Evolutionary conservation across 2,797 vertebrate genomes (phyloP).

Genomic region (Micromesistius poutassou): DNA sequence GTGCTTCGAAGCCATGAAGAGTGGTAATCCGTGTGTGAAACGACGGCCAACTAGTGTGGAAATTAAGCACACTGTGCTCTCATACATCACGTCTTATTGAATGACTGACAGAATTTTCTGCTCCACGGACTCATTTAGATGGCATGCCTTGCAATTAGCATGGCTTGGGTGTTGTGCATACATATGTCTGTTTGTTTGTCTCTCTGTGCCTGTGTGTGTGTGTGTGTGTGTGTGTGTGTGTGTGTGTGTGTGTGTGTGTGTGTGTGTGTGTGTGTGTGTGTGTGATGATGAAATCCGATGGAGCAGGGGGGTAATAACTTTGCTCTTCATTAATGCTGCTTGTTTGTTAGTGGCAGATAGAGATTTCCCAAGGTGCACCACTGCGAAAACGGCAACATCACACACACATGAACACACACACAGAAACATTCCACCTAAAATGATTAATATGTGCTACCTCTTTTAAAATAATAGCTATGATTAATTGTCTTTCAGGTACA

Average conservation of each 20-base stretch:
- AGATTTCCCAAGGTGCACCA: constrained; percentile 74
- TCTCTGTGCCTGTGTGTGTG: constrained; percentile 10
- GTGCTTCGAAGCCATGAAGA: constrained; percentile 59
- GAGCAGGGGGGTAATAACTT: constrained; percentile 67
- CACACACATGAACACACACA: constrained; percentile 33
- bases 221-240: constrained; percentile 13
- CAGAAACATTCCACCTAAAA: constrained; percentile 55
- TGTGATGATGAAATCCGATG: constrained; percentile 57
- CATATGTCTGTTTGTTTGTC: constrained; percentile 13
- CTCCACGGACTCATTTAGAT: constrained; percentile 64
- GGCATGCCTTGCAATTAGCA: constrained; percentile 52
- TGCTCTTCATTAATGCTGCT: constrained; percentile 74
- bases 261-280: constrained; percentile 6
- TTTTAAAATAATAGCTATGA: constrained; percentile 72
- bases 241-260: constrained; percentile 21
- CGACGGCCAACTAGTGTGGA: constrained; percentile 66
- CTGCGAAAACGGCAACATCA: constrained; percentile 59
- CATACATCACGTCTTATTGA: constrained; percentile 69
- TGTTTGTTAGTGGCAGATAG: constrained; percentile 72
- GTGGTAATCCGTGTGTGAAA: constrained; percentile 63
- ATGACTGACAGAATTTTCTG: constrained; percentile 61
- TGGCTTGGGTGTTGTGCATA: constrained; percentile 23
- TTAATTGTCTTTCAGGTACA: constrained; percentile 74
- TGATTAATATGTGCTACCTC: constrained; percentile 69
- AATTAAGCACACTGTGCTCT: constrained; percentile 64